These are phyloP conservation scores for Symphodus melops DNA, from an alignment of 2,113 vertebrate genomes.

Conservation along the genomic window DNA sequence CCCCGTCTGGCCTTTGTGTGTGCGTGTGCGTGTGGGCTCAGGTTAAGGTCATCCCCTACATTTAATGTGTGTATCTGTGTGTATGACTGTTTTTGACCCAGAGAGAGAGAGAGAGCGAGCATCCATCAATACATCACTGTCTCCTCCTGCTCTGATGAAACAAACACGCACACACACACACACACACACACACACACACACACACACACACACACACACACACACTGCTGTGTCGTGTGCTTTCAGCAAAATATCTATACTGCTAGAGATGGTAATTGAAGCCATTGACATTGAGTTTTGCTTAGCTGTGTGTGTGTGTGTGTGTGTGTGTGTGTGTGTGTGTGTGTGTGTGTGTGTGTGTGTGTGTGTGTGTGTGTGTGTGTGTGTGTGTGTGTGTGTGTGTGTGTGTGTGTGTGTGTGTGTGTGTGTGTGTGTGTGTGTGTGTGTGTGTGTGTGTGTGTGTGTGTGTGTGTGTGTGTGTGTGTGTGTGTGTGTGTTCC, in stretches of 20 bases:
- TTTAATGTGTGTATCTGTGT: slow-evolving; percentile 19
- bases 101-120: neutral
- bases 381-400: too few relatives aligned
- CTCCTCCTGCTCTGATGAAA: slow-evolving; percentile 32
- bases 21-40: slow-evolving; percentile 37
- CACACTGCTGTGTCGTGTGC: slow-evolving; percentile 30
- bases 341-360: slow-evolving; percentile 18
- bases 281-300: slow-evolving; percentile 56
- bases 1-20: slow-evolving; percentile 19
- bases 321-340: slow-evolving; percentile 10
- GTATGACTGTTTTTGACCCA: slow-evolving; percentile 35
- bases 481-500: slow-evolving; percentile 29
- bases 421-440: too few relatives aligned
- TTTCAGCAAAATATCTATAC: slow-evolving; percentile 62
- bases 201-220: slow-evolving; percentile 14
- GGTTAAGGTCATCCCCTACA: slow-evolving; percentile 56
- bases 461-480: slow-evolving; percentile 3
- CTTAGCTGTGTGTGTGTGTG: slow-evolving; percentile 23
- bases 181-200: slow-evolving; percentile 22
- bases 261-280: slow-evolving; percentile 30
- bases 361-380: too few relatives aligned
- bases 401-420: too few relatives aligned
- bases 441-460: neutral
- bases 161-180: slow-evolving; percentile 16
- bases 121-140: slow-evolving; percentile 43